These are phyloP conservation scores for Spilogale gracilis DNA, from an alignment of 2,113 vertebrate species.

Conservation along the genomic window DNA sequence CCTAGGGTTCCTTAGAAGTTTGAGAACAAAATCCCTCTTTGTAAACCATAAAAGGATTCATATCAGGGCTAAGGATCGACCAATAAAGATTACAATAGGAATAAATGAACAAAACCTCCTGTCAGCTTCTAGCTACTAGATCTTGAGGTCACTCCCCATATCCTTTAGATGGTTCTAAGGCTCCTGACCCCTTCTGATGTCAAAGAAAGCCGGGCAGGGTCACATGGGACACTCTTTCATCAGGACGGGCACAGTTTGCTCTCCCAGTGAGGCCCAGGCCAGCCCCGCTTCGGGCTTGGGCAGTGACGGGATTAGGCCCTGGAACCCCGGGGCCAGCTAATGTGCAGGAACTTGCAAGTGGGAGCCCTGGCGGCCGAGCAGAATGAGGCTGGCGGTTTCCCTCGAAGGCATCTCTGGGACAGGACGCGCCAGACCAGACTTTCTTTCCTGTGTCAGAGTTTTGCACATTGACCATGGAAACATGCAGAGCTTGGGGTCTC, in stretches of 20 bases:
- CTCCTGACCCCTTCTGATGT: background rate
- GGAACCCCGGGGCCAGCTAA: background rate
- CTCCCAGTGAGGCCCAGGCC: background rate
- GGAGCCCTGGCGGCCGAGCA: background rate
- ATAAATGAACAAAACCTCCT: background rate
- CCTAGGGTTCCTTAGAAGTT: slow-evolving; percentile 45
- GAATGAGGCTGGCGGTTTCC: background rate
- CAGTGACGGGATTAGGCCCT: accelerated
- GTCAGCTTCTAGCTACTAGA: background rate
- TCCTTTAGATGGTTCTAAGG: background rate
- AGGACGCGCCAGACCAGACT: background rate
- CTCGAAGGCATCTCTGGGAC: background rate
- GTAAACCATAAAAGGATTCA: slow-evolving; percentile 42
- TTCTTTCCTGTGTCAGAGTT: background rate
- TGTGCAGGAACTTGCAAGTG: background rate
- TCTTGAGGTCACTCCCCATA: background rate
- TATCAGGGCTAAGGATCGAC: background rate
- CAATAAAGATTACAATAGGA: background rate
- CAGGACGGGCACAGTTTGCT: too few species aligned
- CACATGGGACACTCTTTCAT: background rate
- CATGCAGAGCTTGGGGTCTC: background rate
- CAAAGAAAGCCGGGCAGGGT: background rate
- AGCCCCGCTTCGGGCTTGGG: background rate
- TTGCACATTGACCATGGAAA: background rate
- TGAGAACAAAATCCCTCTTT: slow-evolving; percentile 50